Base-by-base conservation (phyloP, 1,140 invertebrate species). In the Solenopsis invicta region DNA sequence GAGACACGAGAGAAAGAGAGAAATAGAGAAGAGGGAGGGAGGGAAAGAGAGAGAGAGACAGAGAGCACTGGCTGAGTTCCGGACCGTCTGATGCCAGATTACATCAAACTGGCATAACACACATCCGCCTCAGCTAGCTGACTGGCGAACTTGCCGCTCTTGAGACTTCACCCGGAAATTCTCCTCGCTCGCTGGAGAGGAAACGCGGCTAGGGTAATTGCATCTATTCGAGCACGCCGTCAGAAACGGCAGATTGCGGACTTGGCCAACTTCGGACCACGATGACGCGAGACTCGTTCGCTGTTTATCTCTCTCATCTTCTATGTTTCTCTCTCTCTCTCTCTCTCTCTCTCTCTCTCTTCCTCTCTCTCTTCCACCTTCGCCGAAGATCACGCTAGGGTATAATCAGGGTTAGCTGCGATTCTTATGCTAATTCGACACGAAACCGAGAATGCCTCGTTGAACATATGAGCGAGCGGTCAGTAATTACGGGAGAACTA, bases 41-140 rank as follows among this genome's bases (percentile, higher is more conserved):
- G 9, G n/a, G 81, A 4, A 13, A 2, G n/a, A 21, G n/a, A 6
- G 67, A 4, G 37, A 37, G 50, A 52, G 62, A 37, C 50, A 45
- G 78, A 56, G 61, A 69, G 4, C 61, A 24, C 59, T 66, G 34
- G 37, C 54, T 50, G 75, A 62, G 62, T 86, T 75, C 87, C 87
- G 41, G 59, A 76, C 24, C 75, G 72, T 78, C 87, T 84, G 88
- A 89, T 72, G 61, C n/a, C 74, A 21, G 91, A 94, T 94, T 93
- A 92, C 92, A 89, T 93, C 90, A 93, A 93, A 93, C 91, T 90
- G 85, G 90, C 92, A 92, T 92, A 91, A 92, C 92, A 69, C 66
- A 91, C 66, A 91, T 92, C 89, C 87, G 76, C 72, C 54, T 67
- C 77, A 84, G 74, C 75, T 77, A 72, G 69, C 80, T 71, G 74